Percentiles rank a stretch among this genome's conserved stretches.
These are phyloP conservation scores for Lasioglossum malachurum DNA, from an alignment of 2,888 invertebrate genomes.

Conservation along the genomic window DNA sequence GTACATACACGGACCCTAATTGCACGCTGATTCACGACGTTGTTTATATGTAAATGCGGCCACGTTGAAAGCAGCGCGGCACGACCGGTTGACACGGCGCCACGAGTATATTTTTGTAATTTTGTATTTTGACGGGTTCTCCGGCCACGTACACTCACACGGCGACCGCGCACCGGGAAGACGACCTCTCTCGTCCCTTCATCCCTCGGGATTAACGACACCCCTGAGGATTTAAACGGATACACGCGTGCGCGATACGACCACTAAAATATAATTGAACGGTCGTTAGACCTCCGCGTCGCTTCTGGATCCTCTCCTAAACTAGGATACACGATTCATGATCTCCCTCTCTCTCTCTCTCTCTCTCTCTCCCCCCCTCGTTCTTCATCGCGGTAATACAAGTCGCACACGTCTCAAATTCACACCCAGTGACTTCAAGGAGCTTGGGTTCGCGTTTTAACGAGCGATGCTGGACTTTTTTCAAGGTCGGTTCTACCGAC, in stretches of 20 bases:
- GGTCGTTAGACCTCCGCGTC: constrained; percentile 12
- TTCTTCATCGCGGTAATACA: background rate
- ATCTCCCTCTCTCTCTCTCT: background rate
- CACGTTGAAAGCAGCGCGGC: constrained; percentile 66
- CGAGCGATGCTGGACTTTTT: background rate
- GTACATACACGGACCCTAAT: constrained; percentile 75
- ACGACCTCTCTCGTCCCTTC: constrained; percentile 19
- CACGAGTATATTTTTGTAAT: constrained; percentile 82
- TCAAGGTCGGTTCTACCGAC: no score
- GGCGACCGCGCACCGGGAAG: constrained; percentile 44
- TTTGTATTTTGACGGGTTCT: constrained; percentile 79
- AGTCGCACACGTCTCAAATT: background rate
- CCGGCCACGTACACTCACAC: constrained; percentile 51
- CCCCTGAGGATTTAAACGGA: constrained; percentile 11
- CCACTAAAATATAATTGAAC: constrained; percentile 26
- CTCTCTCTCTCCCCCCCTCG: background rate
- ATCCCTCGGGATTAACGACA: constrained; percentile 1
- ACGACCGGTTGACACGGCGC: constrained; percentile 68
- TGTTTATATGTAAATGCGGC: constrained; percentile 75
- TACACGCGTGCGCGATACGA: background rate
- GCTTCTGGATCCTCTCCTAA: constrained; percentile 13
- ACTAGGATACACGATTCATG: background rate
- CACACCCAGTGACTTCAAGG: background rate
- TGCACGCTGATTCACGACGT: constrained; percentile 66
- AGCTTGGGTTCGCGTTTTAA: background rate